phyloP scores from a whole-genome alignment of 2,888 invertebrate species.

The Bellardia bayeri region DNA sequence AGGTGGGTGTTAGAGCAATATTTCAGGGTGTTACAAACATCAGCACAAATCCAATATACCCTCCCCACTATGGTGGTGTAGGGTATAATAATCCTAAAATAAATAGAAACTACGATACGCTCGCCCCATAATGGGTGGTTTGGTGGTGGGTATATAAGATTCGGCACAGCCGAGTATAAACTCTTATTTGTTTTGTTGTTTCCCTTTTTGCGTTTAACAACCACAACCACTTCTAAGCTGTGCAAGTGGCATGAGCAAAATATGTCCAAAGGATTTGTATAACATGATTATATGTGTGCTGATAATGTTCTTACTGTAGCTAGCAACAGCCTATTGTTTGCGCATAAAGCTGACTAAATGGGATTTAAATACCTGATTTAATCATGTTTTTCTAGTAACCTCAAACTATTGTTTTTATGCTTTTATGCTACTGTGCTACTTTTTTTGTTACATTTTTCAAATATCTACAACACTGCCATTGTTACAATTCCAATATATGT shows the following conservation, averaged over 20 bases:
- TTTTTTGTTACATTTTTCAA: background rate
- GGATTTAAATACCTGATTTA: conserved; percentile 69
- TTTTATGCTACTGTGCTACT: background rate
- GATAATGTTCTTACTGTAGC: conserved; percentile 18
- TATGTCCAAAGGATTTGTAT: conserved; percentile 32
- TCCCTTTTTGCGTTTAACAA: conserved; percentile 11
- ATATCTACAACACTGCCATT: background rate
- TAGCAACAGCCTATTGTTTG: conserved; percentile 43
- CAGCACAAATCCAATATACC: no score
- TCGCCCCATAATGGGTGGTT: no score
- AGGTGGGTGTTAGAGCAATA: no score
- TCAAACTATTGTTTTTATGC: conserved; percentile 34
- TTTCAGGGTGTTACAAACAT: no score
- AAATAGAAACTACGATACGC: no score
- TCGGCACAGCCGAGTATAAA: no score
- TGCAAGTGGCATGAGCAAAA: background rate
- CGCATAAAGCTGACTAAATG: conserved; percentile 70
- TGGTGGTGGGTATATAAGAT: no score
- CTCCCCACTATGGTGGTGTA: no score
- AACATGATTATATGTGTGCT: conserved; percentile 46
- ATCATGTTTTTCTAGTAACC: conserved; percentile 51
- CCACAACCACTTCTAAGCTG: conserved; percentile 29
- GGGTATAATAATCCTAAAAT: no score
- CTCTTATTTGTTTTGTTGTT: background rate
- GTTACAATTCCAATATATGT: conserved; percentile 21